Base-by-base conservation (phyloP, 2,113 vertebrate genomes). In the Grus americana region DNA sequence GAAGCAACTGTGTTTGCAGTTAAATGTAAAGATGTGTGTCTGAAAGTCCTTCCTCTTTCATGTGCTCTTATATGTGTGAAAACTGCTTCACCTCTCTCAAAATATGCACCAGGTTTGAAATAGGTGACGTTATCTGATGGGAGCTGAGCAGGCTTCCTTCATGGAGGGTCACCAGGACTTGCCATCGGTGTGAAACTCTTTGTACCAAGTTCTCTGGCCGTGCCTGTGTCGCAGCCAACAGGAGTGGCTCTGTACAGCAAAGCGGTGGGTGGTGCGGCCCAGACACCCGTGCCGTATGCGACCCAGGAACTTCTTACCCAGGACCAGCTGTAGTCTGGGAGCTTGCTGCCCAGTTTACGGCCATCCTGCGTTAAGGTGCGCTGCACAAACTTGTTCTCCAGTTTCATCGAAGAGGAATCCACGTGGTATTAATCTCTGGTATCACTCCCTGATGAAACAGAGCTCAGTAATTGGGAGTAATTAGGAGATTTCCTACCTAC, bases 201-300 rank as follows among this genome's bases (percentile, higher is more conserved):
- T 22, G 40, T 61, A 6, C 2, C 40, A 4, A 1, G 22, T 49
- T 54, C 22, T 65, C 20, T 9, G 21, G 20, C 32, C 5, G 1
- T 47, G 24, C 38, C 46, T 26, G 47, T 1, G 0, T 36, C 3
- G 1, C 46, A 34, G 38, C 30, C 63, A 9, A 5, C 20, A 21
- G 47, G 14, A 76, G 27, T 6, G 3, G 52, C 58, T 71, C 29
- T 0, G 1, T 9, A 5, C 73, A 15, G 55, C 30, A 6, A 11
- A 54, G 68, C 2, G 1, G 26, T 49, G 50, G 42, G 18, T 85
- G 75, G 15, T 58, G 65, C 10, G 65, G 9, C n/a, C 70, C 54
- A 17, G 72, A 2, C 20, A 30, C 63, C 38, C 12, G 2, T 2
- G 15, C 22, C n/a, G 26, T 10, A 5, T 1, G 0, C 3, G 0